Conservation (phyloP, 2,113 vertebrate species). For the Geococcyx californianus region DNA sequence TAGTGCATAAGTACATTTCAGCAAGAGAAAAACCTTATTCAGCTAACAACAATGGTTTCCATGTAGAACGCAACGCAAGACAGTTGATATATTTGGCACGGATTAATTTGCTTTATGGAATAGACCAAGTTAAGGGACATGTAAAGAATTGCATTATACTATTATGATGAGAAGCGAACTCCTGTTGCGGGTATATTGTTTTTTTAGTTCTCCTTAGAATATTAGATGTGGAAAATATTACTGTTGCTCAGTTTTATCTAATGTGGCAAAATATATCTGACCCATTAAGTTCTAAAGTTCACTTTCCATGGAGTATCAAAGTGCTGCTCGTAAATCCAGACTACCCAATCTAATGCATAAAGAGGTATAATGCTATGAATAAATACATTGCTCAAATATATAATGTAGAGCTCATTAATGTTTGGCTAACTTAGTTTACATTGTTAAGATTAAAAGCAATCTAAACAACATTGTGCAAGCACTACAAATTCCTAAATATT, state of each 20-base stretch:
- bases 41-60: constrained; percentile 5
- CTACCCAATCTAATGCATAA: not conserved
- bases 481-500: not conserved
- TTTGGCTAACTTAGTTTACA: not conserved
- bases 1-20: not conserved
- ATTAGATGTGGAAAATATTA: constrained; percentile 19
- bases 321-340: not conserved
- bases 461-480: not conserved
- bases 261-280: not conserved
- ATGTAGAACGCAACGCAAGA: constrained; percentile 1
- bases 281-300: not conserved
- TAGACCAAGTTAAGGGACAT: constrained; percentile 3
- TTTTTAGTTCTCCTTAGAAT: constrained; percentile 36
- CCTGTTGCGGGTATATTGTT: constrained; percentile 13
- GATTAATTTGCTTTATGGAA: constrained; percentile 55
- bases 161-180: not conserved
- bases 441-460: not conserved
- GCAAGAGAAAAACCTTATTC: not conserved
- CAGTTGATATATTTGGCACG: not conserved
- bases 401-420: not conserved
- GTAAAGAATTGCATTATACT: not conserved
- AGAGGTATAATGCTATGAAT: not conserved
- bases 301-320: not conserved
- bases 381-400: not conserved
- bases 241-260: constrained; percentile 10